These are phyloP conservation scores for Triplophysa siluroides DNA, from an alignment of 2,113 vertebrate genomes.

Conservation along the genomic window DNA sequence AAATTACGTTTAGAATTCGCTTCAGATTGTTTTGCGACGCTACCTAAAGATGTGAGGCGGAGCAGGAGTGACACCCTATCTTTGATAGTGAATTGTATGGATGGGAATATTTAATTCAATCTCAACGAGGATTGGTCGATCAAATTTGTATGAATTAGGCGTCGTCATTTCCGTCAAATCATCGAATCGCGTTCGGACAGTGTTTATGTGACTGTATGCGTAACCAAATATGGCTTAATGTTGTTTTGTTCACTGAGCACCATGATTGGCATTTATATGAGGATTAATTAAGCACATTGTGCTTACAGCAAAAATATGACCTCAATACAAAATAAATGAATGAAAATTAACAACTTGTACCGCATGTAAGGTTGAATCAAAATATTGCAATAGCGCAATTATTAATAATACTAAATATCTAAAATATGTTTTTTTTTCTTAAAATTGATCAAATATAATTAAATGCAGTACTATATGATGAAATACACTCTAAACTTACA, in stretches of 20 bases:
- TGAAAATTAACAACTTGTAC: too few relatives aligned
- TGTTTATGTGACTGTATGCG: not conserved
- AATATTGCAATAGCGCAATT: too few relatives aligned
- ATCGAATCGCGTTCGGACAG: not conserved
- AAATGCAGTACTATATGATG: not conserved
- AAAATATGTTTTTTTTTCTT: too few relatives aligned
- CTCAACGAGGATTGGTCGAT: not conserved
- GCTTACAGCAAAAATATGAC: too few relatives aligned
- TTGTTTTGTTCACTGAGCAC: too few relatives aligned
- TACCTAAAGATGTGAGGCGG: slow-evolving; percentile 12
- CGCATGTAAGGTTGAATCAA: too few relatives aligned
- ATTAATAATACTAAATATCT: too few relatives aligned
- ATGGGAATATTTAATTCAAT: not conserved
- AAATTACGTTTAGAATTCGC: not conserved
- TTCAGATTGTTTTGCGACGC: slow-evolving; percentile 1
- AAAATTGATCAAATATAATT: too few relatives aligned
- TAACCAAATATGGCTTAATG: slow-evolving; percentile 5
- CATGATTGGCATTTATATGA: too few relatives aligned
- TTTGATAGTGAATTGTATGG: not conserved
- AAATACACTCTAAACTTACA: not conserved
- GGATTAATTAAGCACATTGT: too few relatives aligned
- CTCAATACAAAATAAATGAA: too few relatives aligned
- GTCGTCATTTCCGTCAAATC: not conserved
- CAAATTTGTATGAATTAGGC: not conserved
- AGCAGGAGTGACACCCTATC: not conserved